phyloP scores from a whole-genome alignment of 2,888 invertebrate genomes.

The Hyppa rectilinea region DNA sequence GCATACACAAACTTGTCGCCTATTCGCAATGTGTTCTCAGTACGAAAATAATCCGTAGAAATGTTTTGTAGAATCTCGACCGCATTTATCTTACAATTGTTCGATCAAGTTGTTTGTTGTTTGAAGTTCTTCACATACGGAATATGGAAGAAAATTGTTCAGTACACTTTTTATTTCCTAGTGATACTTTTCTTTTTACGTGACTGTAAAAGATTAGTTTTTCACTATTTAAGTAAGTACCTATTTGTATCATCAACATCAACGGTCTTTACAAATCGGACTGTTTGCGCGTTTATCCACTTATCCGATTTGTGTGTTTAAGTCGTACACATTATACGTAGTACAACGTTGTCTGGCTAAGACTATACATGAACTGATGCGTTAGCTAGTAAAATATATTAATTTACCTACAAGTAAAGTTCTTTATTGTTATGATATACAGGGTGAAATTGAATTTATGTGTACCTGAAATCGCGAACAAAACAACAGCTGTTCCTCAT shows the following conservation, averaged over 20 bases:
- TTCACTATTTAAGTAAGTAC: neutral
- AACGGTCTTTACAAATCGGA: neutral
- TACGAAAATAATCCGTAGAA: too few relatives aligned
- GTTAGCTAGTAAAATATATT: neutral
- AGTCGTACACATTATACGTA: neutral
- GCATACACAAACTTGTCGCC: too few relatives aligned
- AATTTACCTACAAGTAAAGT: neutral
- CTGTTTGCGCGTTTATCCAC: neutral
- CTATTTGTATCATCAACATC: neutral
- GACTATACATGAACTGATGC: too few relatives aligned
- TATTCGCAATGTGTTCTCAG: too few relatives aligned
- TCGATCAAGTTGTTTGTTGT: slow-evolving; percentile 19
- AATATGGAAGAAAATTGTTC: neutral
- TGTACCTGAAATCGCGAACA: too few relatives aligned
- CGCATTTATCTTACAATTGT: too few relatives aligned
- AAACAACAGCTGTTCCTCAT: too few relatives aligned
- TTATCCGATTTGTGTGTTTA: neutral
- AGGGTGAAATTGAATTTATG: too few relatives aligned
- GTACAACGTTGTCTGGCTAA: neutral
- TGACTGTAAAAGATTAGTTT: neutral
- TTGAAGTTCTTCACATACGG: neutral
- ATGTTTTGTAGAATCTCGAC: slow-evolving; percentile 6
- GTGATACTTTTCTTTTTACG: too few relatives aligned
- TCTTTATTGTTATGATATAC: neutral
- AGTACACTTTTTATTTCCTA: neutral